These are phyloP conservation scores for Aphidius colemani DNA, from an alignment of 2,888 invertebrate species.

Conservation along the genomic window DNA sequence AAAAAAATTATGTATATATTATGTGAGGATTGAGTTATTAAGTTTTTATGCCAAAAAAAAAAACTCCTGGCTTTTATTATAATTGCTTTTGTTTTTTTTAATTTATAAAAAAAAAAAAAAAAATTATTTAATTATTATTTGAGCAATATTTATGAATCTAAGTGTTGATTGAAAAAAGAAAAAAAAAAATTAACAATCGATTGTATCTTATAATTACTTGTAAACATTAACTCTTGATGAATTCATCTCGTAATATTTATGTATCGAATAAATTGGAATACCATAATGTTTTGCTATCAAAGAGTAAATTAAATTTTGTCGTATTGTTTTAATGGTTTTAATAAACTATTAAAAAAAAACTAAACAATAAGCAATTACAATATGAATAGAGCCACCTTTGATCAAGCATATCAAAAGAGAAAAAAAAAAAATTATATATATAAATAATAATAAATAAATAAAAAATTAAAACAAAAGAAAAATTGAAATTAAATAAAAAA, in stretches of 20 bases:
- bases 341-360: slow-evolving; percentile 1
- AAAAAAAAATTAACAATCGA: slow-evolving; percentile 23
- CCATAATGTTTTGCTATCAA: slow-evolving; percentile 42
- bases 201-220: slow-evolving; percentile 35
- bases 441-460: slow-evolving; percentile 5
- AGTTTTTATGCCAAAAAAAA: too few relatives aligned
- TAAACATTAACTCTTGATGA: slow-evolving; percentile 32
- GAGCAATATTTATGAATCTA: slow-evolving; percentile 33
- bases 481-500: too few relatives aligned
- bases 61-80: slow-evolving; percentile 39
- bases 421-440: slow-evolving; percentile 5
- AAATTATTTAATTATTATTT: slow-evolving; percentile 12
- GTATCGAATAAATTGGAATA: slow-evolving; percentile 34
- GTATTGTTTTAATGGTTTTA: slow-evolving; percentile 14
- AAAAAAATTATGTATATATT: slow-evolving; percentile 31
- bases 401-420: slow-evolving; percentile 22
- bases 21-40: slow-evolving; percentile 16
- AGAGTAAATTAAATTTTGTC: slow-evolving; percentile 23
- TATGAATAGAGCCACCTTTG: slow-evolving; percentile 5
- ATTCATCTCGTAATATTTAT: slow-evolving; percentile 23
- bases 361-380: slow-evolving; percentile 2
- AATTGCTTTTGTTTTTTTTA: slow-evolving; percentile 33
- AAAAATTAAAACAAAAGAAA: too few relatives aligned
- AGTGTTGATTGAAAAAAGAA: slow-evolving; percentile 17
- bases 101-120: slow-evolving; percentile 17